Evolutionary conservation across 2,888 invertebrate genomes (phyloP).

Genomic region (Cosmopolites sordidus): DNA sequence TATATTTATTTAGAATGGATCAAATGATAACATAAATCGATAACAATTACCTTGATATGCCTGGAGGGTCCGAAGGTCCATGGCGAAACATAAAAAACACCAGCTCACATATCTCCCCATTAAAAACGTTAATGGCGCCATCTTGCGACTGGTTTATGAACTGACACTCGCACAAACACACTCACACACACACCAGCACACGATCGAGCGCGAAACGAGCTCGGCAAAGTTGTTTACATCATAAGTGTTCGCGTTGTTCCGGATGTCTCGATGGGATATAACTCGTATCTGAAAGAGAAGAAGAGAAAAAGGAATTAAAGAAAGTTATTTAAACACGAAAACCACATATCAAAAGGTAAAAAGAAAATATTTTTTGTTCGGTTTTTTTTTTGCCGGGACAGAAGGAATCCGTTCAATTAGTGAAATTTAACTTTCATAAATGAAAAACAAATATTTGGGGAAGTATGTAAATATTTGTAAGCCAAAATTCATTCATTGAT

Average conservation of each 20-base stretch:
- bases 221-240: slow-evolving; percentile 9
- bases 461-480: no score
- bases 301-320: neutral
- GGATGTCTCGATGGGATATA: neutral
- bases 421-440: no score
- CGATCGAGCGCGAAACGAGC: neutral
- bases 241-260: neutral
- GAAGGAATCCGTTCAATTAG: no score
- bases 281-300: slow-evolving; percentile 6
- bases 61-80: slow-evolving; percentile 9
- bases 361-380: no score
- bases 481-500: no score
- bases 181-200: no score
- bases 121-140: slow-evolving; percentile 11
- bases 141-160: slow-evolving; percentile 10
- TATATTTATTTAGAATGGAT: no score
- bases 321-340: neutral
- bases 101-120: slow-evolving; percentile 11
- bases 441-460: no score
- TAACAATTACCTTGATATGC: slow-evolving; percentile 16
- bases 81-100: slow-evolving; percentile 11
- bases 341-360: no score
- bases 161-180: slow-evolving; percentile 6
- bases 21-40: no score
- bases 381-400: no score